Conservation (phyloP, 2,888 invertebrate genomes). For the Anagyrus pseudococci region DNA sequence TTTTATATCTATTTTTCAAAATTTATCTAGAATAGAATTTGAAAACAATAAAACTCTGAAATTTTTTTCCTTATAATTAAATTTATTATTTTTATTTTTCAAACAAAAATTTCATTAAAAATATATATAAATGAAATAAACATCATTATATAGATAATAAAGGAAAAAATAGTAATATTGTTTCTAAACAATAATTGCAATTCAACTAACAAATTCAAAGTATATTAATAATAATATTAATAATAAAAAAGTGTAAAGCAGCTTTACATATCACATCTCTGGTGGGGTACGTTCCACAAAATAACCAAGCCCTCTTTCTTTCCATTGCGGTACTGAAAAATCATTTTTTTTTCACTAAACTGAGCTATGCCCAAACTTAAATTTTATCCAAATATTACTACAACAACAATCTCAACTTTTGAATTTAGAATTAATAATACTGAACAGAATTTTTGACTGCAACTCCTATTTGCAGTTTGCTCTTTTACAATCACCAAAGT, state of each 20-base stretch:
- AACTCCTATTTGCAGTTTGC: constrained; percentile 9
- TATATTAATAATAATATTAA: constrained; percentile 50
- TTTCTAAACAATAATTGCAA: constrained; percentile 51
- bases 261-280: constrained; percentile 62
- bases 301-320: constrained; percentile 24
- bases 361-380: constrained; percentile 14
- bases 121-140: constrained; percentile 22
- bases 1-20: constrained; percentile 1
- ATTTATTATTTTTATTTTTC: constrained; percentile 15
- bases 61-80: constrained; percentile 5
- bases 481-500: constrained; percentile 16
- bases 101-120: constrained; percentile 15
- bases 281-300: constrained; percentile 49
- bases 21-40: constrained; percentile 7
- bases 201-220: constrained; percentile 53
- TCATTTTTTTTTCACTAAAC: constrained; percentile 1
- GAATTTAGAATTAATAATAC: constrained; percentile 25
- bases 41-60: constrained; percentile 8
- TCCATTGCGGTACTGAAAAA: constrained; percentile 19
- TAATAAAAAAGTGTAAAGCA: constrained; percentile 58
- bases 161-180: constrained; percentile 39
- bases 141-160: constrained; percentile 29
- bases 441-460: constrained; percentile 22
- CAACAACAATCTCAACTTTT: constrained; percentile 16
- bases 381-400: constrained; percentile 8